These are phyloP conservation scores for Carposina sasakii DNA, from an alignment of 1,140 invertebrate species.

Conservation along the genomic window DNA sequence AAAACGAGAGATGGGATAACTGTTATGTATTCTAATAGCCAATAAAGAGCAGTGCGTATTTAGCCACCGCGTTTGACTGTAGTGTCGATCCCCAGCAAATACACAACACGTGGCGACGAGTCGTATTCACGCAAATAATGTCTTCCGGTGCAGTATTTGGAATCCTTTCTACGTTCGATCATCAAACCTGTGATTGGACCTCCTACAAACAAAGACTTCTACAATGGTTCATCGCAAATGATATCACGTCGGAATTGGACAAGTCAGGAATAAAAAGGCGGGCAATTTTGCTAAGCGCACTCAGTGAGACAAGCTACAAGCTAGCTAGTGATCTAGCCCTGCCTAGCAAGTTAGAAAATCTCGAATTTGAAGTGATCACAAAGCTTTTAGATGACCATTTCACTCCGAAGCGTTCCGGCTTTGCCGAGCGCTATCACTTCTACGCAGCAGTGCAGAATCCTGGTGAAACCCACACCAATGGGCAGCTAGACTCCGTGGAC, in stretches of 20 bases:
- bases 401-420: conserved; percentile 1
- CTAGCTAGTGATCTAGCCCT: conserved; percentile 10
- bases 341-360: neutral
- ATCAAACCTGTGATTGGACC: neutral
- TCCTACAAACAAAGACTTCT: neutral
- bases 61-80: neutral
- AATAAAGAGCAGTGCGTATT: neutral
- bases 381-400: conserved; percentile 4
- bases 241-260: conserved; percentile 4
- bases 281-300: conserved; percentile 11
- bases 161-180: neutral
- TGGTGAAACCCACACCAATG: conserved; percentile 6
- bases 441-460: conserved; percentile 8
- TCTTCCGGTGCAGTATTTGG: neutral
- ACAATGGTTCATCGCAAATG: conserved; percentile 16
- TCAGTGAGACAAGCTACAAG: conserved; percentile 5
- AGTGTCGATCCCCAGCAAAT: neutral
- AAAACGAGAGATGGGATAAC: no score
- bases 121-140: neutral
- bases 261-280: neutral
- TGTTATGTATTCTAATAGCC: no score
- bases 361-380: neutral
- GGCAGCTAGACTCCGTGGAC: conserved; percentile 2
- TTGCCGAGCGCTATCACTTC: neutral
- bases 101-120: neutral